A percentile compares a stretch with the other conserved stretches of the same genome.
Evolutionary conservation across 1,140 invertebrate species (phyloP).

Genomic region (Drosophila bifasciata): DNA sequence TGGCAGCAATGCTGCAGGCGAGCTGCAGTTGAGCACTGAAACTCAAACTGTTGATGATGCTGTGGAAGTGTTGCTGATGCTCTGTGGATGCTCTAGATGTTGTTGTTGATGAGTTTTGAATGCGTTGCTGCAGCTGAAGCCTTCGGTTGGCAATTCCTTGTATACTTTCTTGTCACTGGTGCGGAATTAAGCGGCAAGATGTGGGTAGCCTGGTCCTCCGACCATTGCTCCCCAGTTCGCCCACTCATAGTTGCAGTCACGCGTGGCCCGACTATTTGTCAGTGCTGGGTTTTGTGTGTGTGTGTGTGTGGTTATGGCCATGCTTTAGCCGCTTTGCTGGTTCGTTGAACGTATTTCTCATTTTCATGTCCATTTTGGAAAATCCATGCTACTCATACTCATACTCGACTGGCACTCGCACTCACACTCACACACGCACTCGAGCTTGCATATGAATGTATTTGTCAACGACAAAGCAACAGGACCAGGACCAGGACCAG

Average conservation of each 20-base stretch:
- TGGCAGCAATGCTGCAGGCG: constrained; percentile 37
- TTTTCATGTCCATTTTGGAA: constrained; percentile 78
- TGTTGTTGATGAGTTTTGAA: constrained; percentile 74
- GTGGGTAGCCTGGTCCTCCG: constrained; percentile 4
- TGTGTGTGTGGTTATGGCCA: constrained; percentile 16
- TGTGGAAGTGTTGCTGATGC: constrained; percentile 8
- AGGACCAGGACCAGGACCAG: too few relatives aligned
- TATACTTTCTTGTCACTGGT: constrained; percentile 56
- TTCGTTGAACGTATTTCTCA: constrained; percentile 81
- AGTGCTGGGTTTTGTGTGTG: constrained; percentile 9
- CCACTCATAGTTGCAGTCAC: constrained; percentile 20
- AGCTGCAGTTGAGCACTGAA: constrained; percentile 33
- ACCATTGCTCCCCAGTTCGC: neutral
- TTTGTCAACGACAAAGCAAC: constrained; percentile 72
- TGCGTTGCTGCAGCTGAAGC: constrained; percentile 54
- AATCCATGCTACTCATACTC: constrained; percentile 64
- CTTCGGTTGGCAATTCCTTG: constrained; percentile 21
- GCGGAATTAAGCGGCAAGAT: constrained; percentile 33
- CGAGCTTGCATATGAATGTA: constrained; percentile 57
- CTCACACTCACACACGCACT: too few relatives aligned
- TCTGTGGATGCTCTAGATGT: constrained; percentile 21
- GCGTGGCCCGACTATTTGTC: constrained; percentile 15
- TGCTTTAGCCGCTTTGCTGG: constrained; percentile 66
- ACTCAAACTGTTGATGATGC: constrained; percentile 21
- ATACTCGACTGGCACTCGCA: neutral